phyloP scores from a whole-genome alignment of 1,140 invertebrate genomes.

The Papilio machaon region DNA sequence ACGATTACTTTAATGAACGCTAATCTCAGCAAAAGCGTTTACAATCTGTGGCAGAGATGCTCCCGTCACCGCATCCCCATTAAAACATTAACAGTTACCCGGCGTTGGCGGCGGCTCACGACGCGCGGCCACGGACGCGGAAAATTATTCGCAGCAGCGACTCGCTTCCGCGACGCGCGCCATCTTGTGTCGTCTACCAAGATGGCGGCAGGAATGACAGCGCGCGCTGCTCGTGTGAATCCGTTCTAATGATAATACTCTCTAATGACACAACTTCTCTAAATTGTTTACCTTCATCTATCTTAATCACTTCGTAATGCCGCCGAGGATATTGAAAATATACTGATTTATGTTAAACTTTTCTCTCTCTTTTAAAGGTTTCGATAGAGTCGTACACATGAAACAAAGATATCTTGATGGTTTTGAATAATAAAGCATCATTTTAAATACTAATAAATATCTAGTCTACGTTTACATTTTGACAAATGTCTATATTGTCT shows the following conservation, averaged over 20 bases:
- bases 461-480: neutral
- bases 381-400: neutral
- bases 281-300: slow-evolving; percentile 14
- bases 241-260: slow-evolving; percentile 9
- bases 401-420: neutral
- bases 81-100: slow-evolving; percentile 61
- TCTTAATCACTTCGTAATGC: neutral
- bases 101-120: neutral
- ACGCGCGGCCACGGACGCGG: slow-evolving; percentile 65
- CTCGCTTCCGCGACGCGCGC: slow-evolving; percentile 55
- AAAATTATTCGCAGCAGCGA: slow-evolving; percentile 63
- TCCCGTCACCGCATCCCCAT: slow-evolving; percentile 44
- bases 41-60: slow-evolving; percentile 18
- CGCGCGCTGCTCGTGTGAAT: slow-evolving; percentile 4
- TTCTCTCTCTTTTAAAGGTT: neutral
- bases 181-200: slow-evolving; percentile 43
- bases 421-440: neutral
- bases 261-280: slow-evolving; percentile 5
- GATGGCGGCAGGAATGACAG: neutral
- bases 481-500: slow-evolving; percentile 5
- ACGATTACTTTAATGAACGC: slow-evolving; percentile 6
- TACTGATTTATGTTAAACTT: neutral
- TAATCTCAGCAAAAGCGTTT: slow-evolving; percentile 11
- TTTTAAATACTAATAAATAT: neutral
- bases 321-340: neutral